Evolutionary conservation across 1,140 invertebrate species (phyloP), one percentile per base, ranked within the genome.

Genomic region (Tetramorium parvispinum): DNA sequence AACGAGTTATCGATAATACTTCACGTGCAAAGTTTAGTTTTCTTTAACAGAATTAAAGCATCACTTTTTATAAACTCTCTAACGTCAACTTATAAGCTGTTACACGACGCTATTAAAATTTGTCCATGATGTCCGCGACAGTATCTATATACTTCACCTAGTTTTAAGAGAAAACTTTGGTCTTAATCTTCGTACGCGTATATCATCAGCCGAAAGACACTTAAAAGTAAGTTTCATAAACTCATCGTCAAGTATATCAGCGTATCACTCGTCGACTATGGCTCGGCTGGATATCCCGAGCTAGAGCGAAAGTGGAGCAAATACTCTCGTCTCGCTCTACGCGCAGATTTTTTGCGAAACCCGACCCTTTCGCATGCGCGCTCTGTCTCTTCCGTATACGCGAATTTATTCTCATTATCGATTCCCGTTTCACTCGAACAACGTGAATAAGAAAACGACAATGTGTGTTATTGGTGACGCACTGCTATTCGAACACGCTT

Each of bases 151-250:
- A 73, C 79, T 83, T 75, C 16, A 49, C 40, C 68, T 21, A 61
- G 68, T 32, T 83, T 83, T 83, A 83, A 83, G 53, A 24, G 53
- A 43, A 83, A 83, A 83, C 79, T 83, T 75, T 46, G 10, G 32
- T 46, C 79, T 71, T 83, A 83, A 83, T 83, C 68, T 73, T 59
- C 79, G 53, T 70, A 66, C 79, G 40, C 68, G 79, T 83, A 83
- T 75, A 83, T 83, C 79, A 82, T 40, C 79, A 32, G 66, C 65
- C 51, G 79, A 83, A 73, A 75, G 79, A 83, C 79, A 83, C 68
- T 83, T 75, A 59, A 59, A 83, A 83, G 79, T 83, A 83, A 83
- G 68, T 83, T 75, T 83, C 68, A 37, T 73, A 57, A 83, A 75
- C 79, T 83, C 78, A 70, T 82, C 79, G 68, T 40, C 68, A 46